Evolutionary conservation across 1,140 invertebrate genomes (phyloP).

Genomic region (Sycobia sp.): DNA sequence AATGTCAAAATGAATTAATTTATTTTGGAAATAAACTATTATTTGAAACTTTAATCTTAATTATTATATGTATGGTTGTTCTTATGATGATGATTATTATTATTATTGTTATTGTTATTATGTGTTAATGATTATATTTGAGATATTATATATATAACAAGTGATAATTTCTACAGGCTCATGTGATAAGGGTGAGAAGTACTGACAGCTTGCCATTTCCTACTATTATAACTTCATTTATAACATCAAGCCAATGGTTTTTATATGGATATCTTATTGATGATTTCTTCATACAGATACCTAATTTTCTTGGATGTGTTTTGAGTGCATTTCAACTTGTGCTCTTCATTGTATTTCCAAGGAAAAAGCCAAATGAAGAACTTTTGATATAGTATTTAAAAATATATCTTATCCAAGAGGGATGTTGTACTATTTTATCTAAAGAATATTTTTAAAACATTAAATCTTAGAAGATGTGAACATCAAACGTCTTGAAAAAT

Average conservation of each 20-base stretch:
- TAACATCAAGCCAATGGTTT: constrained; percentile 77
- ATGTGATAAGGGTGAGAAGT: constrained; percentile 76
- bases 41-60: too few species aligned
- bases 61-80: too few species aligned
- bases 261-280: constrained; percentile 74
- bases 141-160: too few species aligned
- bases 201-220: constrained; percentile 80
- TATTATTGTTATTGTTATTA: too few species aligned
- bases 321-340: constrained; percentile 72
- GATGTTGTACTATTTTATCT: too few species aligned
- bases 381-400: constrained; percentile 43
- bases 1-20: neutral
- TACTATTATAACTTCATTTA: constrained; percentile 75
- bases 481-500: constrained; percentile 17
- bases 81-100: too few species aligned
- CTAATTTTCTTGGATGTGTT: constrained; percentile 75
- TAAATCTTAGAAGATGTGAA: constrained; percentile 14
- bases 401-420: too few species aligned
- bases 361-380: constrained; percentile 47
- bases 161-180: constrained; percentile 61
- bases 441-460: too few species aligned
- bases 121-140: too few species aligned
- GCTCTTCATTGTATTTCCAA: constrained; percentile 74
- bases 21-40: too few species aligned
- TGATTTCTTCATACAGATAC: constrained; percentile 75